Evolutionary conservation across 2,797 vertebrate species (phyloP).

Genomic region (Gallirallus australis): DNA sequence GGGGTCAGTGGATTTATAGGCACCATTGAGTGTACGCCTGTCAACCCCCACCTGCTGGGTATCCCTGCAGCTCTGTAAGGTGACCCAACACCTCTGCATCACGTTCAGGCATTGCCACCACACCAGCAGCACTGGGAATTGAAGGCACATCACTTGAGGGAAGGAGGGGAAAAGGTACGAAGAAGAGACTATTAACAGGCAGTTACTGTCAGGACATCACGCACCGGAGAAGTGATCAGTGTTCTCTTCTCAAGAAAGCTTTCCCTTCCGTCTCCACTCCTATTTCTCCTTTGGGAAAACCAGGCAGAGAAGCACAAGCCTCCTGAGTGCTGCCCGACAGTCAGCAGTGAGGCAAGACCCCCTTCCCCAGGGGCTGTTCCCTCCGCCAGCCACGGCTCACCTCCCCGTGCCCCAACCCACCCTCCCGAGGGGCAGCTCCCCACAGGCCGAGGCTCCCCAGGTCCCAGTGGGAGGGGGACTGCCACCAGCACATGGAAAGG

Average conservation of each 20-base stretch:
- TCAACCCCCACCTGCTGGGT: fast-evolving
- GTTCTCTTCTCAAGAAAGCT: background rate
- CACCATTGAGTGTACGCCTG: background rate
- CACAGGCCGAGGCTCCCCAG: background rate
- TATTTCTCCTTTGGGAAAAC: background rate
- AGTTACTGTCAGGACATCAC: background rate
- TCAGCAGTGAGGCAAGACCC: background rate
- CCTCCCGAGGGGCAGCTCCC: background rate
- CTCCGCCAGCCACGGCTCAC: background rate
- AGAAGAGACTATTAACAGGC: background rate
- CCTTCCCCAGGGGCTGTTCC: background rate
- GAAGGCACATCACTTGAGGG: background rate
- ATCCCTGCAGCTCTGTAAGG: background rate
- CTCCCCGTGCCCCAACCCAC: fast-evolving
- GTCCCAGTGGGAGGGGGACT: fast-evolving
- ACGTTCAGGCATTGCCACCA: background rate
- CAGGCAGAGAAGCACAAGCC: background rate
- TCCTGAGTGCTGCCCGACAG: background rate
- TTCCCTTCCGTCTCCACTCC: background rate
- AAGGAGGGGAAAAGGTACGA: background rate
- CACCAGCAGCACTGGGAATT: background rate
- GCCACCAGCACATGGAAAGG: background rate
- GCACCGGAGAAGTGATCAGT: fast-evolving
- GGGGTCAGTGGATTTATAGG: background rate
- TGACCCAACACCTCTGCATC: background rate